Conservation (phyloP, 2,797 vertebrate genomes). For the Sitta carolinensis region DNA sequence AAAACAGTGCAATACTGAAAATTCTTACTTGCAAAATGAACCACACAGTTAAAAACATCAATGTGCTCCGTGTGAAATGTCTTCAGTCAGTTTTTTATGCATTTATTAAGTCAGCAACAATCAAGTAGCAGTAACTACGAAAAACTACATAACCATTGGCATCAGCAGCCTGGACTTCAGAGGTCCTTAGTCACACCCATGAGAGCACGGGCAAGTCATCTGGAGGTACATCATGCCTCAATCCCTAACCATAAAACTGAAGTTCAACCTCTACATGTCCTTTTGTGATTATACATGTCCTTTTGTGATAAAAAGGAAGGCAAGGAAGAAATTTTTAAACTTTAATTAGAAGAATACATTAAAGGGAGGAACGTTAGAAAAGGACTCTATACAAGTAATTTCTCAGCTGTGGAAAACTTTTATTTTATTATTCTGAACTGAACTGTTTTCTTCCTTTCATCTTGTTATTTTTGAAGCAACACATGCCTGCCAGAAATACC, state of each 20-base stretch:
- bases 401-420: background rate
- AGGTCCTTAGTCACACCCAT: background rate
- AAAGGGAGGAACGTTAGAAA: background rate
- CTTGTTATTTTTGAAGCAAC: background rate
- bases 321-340: background rate
- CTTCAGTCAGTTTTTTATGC: fast-evolving
- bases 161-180: background rate
- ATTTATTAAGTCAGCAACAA: background rate
- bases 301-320: background rate
- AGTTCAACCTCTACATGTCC: background rate
- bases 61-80: background rate
- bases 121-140: background rate
- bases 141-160: fast-evolving
- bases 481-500: background rate
- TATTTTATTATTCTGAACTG: background rate
- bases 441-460: background rate
- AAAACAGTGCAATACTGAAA: background rate
- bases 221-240: background rate
- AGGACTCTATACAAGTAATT: background rate
- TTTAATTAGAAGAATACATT: background rate
- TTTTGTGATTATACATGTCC: background rate
- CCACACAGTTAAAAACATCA: background rate
- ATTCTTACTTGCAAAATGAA: background rate
- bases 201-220: background rate
- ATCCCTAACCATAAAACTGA: background rate